Evolutionary conservation across 2,888 invertebrate genomes (phyloP), one percentile per base, ranked within the genome.

Genomic region (Stratiomys singularior): DNA sequence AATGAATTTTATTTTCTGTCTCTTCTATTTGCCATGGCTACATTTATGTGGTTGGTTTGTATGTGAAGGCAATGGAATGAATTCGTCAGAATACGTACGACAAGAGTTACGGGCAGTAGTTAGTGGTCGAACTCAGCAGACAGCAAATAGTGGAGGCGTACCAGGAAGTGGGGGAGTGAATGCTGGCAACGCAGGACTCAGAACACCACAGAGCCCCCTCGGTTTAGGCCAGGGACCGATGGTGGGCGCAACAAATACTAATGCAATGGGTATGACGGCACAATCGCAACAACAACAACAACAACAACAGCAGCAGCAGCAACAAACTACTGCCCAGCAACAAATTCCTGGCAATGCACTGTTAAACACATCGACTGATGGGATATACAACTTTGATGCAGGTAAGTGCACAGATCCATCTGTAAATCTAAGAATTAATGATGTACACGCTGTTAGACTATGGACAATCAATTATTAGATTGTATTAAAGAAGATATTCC

Each of bases 51-150:
- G 3, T 52, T 52, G 15, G 15, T 23, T 60, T 21, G 23, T 23
- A 66, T 28, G 18, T 58, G 88, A 88, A 79, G 88, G 85, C 81
- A 89, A 87, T 83, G 90, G 89, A 83, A 90, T 90, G 84, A 91
- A 90, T 86, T 91, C 92, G 79, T 94, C 96, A 72, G 96, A 96
- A 88, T 96, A 93, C 88, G 96, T 97, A 82, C 92, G 96, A 84
- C 96, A 97, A 88, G 96, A 96, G 88, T 89, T 97, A 84, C 91
- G 96, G 82, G 95, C 96, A 69, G 93, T 94, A 80, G 96, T 97
- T 79, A 96, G 94, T 81, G 95, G 94, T 76, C 91, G 96, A 84
- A 93, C 94, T 47, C 86, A 86, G 80, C 85, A 85, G 63, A 83
- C 84, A 46, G 89, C 89, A 44, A 84, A 84, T 23, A 82, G 82